Evolutionary conservation across 2,113 vertebrate species (phyloP).

Genomic region (Cacatua alba): DNA sequence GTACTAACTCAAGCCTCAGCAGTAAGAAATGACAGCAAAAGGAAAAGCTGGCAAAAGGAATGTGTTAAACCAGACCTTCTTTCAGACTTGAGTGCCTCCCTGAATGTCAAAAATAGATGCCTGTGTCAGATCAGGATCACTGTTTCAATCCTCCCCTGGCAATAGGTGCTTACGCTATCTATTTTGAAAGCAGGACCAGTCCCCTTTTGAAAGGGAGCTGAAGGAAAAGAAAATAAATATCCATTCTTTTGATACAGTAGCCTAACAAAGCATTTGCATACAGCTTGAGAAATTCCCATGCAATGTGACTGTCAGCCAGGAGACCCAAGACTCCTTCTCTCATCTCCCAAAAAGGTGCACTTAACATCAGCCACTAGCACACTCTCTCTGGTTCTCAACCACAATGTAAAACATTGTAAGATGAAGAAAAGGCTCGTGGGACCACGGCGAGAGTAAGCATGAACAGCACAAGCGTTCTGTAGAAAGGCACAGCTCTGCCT

Average conservation of each 20-base stretch:
- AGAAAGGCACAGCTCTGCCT: neutral
- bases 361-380: neutral
- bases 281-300: neutral
- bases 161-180: neutral
- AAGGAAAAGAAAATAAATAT: neutral
- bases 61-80: conserved; percentile 25
- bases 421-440: neutral
- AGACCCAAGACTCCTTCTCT: neutral
- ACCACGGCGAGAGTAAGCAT: neutral
- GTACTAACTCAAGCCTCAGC: neutral
- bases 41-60: conserved; percentile 17
- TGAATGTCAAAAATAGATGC: conserved; percentile 17
- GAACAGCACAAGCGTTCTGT: neutral
- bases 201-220: neutral
- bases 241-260: neutral
- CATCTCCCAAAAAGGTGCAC: neutral
- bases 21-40: neutral
- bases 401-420: neutral
- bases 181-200: neutral
- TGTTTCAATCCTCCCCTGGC: conserved; percentile 1
- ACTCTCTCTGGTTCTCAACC: neutral
- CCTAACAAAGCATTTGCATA: neutral
- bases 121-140: conserved; percentile 24
- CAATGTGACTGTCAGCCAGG: neutral
- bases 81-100: neutral